These are phyloP conservation scores for Orchesella flavescens DNA, from an alignment of 2,888 invertebrate species.

Conservation along the genomic window DNA sequence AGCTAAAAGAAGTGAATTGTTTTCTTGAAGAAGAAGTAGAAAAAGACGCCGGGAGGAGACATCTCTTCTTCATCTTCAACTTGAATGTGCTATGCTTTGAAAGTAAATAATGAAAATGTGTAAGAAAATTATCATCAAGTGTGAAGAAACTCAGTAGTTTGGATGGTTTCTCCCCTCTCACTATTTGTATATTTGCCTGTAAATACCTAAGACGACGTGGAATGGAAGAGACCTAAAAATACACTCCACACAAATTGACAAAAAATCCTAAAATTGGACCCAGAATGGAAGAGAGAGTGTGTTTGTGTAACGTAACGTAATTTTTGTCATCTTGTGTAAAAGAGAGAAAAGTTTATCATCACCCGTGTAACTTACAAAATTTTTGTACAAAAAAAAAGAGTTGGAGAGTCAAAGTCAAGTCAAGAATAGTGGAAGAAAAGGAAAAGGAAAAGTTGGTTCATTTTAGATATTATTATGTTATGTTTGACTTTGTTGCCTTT, in stretches of 20 bases:
- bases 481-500: too few species aligned
- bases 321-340: too few species aligned
- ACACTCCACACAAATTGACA: too few species aligned
- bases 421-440: neutral
- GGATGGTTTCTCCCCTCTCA: neutral
- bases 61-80: neutral
- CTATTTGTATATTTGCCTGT: constrained; percentile 39
- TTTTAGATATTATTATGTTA: too few species aligned
- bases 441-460: neutral
- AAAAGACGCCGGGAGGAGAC: neutral
- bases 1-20: neutral
- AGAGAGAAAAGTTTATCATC: too few species aligned
- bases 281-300: too few species aligned
- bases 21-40: neutral
- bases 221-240: neutral
- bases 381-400: too few species aligned
- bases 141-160: neutral
- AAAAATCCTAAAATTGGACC: too few species aligned
- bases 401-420: too few species aligned
- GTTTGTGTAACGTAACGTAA: too few species aligned
- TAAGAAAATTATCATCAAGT: neutral
- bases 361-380: too few species aligned
- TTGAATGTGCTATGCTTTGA: neutral
- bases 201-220: neutral
- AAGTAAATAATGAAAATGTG: neutral